Evolutionary conservation across 2,797 vertebrate genomes (phyloP).

Genomic region (Ctenopoma kingsleyae): DNA sequence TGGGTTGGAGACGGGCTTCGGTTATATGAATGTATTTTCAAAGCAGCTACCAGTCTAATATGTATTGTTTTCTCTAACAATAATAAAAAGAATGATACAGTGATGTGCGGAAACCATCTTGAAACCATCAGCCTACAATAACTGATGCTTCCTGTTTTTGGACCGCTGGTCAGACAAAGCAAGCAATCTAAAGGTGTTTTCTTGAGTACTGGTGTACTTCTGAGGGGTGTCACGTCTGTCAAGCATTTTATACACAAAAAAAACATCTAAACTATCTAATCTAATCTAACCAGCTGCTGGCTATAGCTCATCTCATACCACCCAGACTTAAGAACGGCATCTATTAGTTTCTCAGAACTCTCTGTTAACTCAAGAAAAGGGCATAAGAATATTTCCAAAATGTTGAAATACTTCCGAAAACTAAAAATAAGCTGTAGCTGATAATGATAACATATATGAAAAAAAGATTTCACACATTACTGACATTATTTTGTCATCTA

Average conservation of each 20-base stretch:
- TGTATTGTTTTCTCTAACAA: background rate
- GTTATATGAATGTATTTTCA: constrained; percentile 12
- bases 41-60: constrained; percentile 14
- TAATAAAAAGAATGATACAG: background rate
- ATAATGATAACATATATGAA: background rate
- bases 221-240: too few species aligned
- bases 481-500: background rate
- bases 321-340: background rate
- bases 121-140: constrained; percentile 1
- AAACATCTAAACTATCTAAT: background rate
- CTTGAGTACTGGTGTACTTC: too few species aligned
- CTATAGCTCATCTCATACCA: background rate
- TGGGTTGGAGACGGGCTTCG: background rate
- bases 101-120: background rate
- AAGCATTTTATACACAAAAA: too few species aligned
- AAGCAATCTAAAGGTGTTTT: background rate
- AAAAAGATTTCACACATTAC: constrained; percentile 8
- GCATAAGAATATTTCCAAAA: background rate
- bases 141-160: background rate
- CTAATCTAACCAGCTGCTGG: constrained; percentile 2
- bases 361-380: background rate
- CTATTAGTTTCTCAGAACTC: background rate
- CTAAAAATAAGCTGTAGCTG: constrained; percentile 19
- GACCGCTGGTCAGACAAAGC: background rate
- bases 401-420: background rate